Evolutionary conservation across 2,888 invertebrate species (phyloP), one percentile per base, ranked within the genome.

Genomic region (Apoderus coryli): DNA sequence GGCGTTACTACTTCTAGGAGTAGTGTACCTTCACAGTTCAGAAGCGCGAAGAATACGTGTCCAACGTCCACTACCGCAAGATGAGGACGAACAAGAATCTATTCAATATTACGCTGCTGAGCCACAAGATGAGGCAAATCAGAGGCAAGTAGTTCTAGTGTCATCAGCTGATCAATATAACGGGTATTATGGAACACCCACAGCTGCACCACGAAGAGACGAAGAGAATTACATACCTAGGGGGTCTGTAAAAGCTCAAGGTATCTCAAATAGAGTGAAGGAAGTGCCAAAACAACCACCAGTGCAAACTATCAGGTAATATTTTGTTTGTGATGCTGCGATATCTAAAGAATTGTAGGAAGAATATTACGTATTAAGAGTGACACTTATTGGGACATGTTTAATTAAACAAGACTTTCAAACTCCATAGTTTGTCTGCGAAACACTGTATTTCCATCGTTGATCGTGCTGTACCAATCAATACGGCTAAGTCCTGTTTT

Each of bases 261-360:
- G 59, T 2, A 49, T 57, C 28, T 54, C 56, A 14, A 32, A 33
- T 26, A 57, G 66, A 29, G 60, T 61, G 5, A 72, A 70, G 49
- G 73, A 76, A 41, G 42, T 60, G 1, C 57, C 65, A 12, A 77
- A 72, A 52, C 65, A 72, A 27, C 77, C 80, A 3, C 80, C 80
- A 1, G 80, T 84, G 2, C 80, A 81, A 59, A 84, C 84, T 10
- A 77, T 81, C 44, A 64, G 39, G 39, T 39, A 31, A 3, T 4
- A 27, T 9, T 27, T 15, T 3, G n/a, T 10, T 27, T n/a, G n/a
- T 6, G 14, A 5, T 3, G 14, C 15, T 27, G 6, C 10, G 14
- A 27, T 14, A n/a, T 27, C 9, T 11, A 13, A 10, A 4, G 4
- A 10, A 14, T 16, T 27, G 3, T 10, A 7, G 7, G 16, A 16